Evolutionary conservation across 2,888 invertebrate species (phyloP), one percentile per base, ranked within the genome.

Genomic region (Sepiola atlantica): DNA sequence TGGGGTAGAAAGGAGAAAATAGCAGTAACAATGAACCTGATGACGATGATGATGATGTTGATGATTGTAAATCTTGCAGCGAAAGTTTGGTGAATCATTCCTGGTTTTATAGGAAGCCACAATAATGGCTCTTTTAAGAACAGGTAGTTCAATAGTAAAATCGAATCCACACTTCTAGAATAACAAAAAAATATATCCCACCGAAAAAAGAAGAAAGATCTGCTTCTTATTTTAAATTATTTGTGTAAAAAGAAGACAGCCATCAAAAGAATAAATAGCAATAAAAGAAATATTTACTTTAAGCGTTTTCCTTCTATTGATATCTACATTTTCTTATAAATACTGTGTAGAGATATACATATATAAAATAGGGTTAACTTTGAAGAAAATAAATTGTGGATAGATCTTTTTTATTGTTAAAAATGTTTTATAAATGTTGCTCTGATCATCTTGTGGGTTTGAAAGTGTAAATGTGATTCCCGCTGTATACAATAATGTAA

Each of bases 111-210:
- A 77, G 77, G 77, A 77, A 77, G 77, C 77, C 77, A 77, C n/a
- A 77, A 32, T 77, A 77, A 77, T 77, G n/a, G n/a, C 77, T n/a
- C n/a, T n/a, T 77, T 77, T n/a, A 77, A 77, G 16, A 77, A 77
- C 77, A 77, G 77, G n/a, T 77, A 77, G 77, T 77, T 77, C n/a
- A 77, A n/a, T 77, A 21, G n/a, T n/a, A 77, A n/a, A 77, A 77
- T 77, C 77, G n/a, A 14, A 77, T 77, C n/a, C 28, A n/a, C 28
- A n/a, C 77, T n/a, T 77, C n/a, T n/a, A 77, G 77, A 77, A n/a
- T 77, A 16, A 14, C 0, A 16, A 77, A 77, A 77, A n/a, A 45
- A 45, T 4, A 45, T 45, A 45, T 45, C 45, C n/a, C 16, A 16
- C 14, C 1, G n/a, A 77, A n/a, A n/a, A n/a, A 1, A 32, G 16